Conservation (phyloP, 2,888 invertebrate genomes). For the Cryptosula pallasiana region DNA sequence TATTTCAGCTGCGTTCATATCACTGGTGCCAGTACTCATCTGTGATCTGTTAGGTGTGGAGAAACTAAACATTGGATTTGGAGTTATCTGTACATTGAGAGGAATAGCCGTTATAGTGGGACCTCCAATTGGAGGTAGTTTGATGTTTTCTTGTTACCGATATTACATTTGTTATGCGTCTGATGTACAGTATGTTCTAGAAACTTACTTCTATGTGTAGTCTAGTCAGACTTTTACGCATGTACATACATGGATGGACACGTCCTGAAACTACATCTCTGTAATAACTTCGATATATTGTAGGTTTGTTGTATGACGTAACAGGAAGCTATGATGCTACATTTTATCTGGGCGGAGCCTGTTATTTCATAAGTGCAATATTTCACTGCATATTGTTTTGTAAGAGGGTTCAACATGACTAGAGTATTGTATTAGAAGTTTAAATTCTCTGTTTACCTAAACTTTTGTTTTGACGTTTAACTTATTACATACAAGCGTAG, state of each 20-base stretch:
- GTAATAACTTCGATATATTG: constrained; percentile 57
- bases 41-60: constrained; percentile 93
- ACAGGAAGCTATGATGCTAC: constrained; percentile 79
- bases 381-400: constrained; percentile 59
- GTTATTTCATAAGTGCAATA: constrained; percentile 77
- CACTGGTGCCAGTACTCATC: constrained; percentile 92
- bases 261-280: no score
- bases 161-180: no score
- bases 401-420: neutral
- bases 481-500: no score
- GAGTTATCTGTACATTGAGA: constrained; percentile 87
- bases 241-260: no score
- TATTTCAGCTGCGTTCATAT: constrained; percentile 97
- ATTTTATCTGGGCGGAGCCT: constrained; percentile 84
- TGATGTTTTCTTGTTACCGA: neutral
- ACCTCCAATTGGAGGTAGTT: constrained; percentile 73
- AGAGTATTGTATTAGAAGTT: no score
- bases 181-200: no score
- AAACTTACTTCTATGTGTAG: no score
- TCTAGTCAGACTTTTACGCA: no score
- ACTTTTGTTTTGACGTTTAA: no score
- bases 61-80: constrained; percentile 93
- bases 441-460: no score
- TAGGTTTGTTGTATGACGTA: constrained; percentile 83
- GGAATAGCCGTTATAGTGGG: constrained; percentile 84